Conservation (phyloP, 2,797 vertebrate species). For the Myotis pilosus region DNA sequence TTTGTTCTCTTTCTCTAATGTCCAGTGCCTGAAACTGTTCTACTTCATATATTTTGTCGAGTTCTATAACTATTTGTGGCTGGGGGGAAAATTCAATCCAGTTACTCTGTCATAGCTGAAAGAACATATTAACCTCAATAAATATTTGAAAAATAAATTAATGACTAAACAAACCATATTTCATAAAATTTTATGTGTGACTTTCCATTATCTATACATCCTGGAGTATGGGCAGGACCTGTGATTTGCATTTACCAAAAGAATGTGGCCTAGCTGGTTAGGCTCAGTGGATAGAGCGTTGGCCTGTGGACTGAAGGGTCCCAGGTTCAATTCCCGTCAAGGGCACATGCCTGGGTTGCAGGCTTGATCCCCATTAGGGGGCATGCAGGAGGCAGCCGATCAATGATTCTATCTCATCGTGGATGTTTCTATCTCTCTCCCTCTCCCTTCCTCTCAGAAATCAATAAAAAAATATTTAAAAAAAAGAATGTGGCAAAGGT, state of each 20-base stretch:
- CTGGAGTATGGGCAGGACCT: not conserved
- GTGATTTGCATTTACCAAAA: not conserved
- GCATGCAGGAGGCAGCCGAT: too few relatives aligned
- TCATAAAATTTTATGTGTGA: not conserved
- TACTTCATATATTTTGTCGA: not conserved
- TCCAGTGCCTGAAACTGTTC: not conserved
- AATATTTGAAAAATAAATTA: constrained; percentile 12
- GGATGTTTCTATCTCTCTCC: too few relatives aligned
- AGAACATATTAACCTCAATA: constrained; percentile 23
- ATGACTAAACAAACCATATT: not conserved
- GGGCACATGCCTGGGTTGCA: too few relatives aligned
- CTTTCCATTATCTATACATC: not conserved
- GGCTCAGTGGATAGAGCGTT: too few relatives aligned
- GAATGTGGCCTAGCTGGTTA: not conserved
- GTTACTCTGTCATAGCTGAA: not conserved
- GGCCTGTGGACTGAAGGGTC: too few relatives aligned
- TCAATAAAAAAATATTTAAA: too few relatives aligned
- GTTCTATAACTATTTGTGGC: not conserved
- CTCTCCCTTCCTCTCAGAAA: too few relatives aligned
- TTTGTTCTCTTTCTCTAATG: constrained; percentile 9
- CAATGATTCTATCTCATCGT: too few relatives aligned
- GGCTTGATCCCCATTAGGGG: too few relatives aligned
- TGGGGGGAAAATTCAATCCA: not conserved
- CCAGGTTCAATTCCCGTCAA: too few relatives aligned
- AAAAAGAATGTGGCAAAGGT: not conserved